These are phyloP conservation scores for Gambusia affinis DNA, from an alignment of 2,113 vertebrate genomes.

Conservation along the genomic window DNA sequence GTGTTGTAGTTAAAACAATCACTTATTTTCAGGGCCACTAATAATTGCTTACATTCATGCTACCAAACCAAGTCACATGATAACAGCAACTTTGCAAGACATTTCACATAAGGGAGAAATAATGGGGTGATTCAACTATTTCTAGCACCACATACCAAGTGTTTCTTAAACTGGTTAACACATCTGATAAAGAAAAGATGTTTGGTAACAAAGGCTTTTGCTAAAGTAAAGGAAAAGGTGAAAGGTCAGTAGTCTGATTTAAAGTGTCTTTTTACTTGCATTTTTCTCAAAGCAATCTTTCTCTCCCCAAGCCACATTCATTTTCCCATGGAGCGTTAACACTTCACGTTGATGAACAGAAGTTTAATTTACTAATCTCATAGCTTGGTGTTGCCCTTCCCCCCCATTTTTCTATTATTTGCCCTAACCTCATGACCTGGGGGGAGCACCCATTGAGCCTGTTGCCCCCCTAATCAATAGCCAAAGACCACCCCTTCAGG, in stretches of 20 bases:
- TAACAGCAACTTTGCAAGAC: not conserved
- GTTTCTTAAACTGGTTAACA: not conserved
- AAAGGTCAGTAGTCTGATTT: not conserved
- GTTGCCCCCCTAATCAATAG: slow-evolving; percentile 60
- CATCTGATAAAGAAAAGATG: not conserved
- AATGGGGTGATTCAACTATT: not conserved
- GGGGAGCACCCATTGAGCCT: slow-evolving; percentile 24
- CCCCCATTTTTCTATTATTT: slow-evolving; percentile 45
- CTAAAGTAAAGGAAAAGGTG: not conserved
- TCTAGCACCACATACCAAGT: not conserved
- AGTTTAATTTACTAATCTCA: slow-evolving; percentile 68
- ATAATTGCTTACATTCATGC: not conserved
- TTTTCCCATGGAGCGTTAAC: slow-evolving; percentile 7
- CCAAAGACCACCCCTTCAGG: slow-evolving; percentile 63
- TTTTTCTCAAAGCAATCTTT: slow-evolving; percentile 1
- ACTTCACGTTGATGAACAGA: slow-evolving; percentile 28
- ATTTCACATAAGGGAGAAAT: not conserved
- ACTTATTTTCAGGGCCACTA: too few species aligned
- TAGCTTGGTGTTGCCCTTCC: slow-evolving; percentile 15
- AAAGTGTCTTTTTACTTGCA: not conserved
- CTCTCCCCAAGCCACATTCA: not conserved
- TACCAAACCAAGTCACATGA: not conserved
- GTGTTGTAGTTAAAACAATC: too few species aligned
- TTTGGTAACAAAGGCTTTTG: not conserved
- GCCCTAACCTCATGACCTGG: slow-evolving; percentile 67